A percentile compares a stretch with the other conserved stretches of the same genome.
Evolutionary conservation across 2,888 invertebrate genomes (phyloP).

Genomic region (Cephus pulcher): DNA sequence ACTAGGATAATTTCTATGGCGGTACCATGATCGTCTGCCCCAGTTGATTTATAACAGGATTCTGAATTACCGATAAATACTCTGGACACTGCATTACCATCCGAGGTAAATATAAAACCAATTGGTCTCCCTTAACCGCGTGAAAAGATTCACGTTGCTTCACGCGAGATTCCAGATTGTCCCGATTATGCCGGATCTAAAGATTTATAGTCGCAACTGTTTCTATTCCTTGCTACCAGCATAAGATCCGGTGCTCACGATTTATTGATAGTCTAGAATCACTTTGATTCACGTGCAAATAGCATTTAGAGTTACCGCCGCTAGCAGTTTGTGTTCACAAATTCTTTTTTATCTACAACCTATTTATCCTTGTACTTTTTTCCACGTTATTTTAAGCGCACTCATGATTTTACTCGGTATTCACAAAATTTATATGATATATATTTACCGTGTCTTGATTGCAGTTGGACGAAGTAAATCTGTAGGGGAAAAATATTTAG

Average conservation of each 20-base stretch:
- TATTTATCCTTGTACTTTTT: background rate
- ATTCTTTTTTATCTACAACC: background rate
- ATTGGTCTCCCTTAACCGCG: background rate
- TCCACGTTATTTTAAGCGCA: background rate
- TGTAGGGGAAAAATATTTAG: background rate
- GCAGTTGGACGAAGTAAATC: background rate
- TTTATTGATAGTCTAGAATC: constrained; percentile 54
- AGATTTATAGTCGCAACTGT: constrained; percentile 45
- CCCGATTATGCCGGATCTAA: constrained; percentile 50
- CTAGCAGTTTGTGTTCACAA: background rate
- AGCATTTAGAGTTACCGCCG: background rate
- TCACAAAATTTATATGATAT: background rate
- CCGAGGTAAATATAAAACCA: constrained; percentile 18
- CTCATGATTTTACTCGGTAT: background rate
- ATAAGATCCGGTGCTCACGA: constrained; percentile 34
- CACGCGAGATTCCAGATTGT: constrained; percentile 47
- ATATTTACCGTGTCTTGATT: background rate
- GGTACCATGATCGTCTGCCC: background rate
- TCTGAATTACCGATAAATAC: constrained; percentile 49
- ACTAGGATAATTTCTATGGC: constrained; percentile 38
- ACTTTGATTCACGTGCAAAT: constrained; percentile 21
- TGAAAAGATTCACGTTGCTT: constrained; percentile 35
- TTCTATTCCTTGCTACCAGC: background rate
- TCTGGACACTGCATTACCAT: constrained; percentile 42
- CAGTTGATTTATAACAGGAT: constrained; percentile 49